Base-by-base conservation (phyloP, 2,113 vertebrate genomes). In the Grallaria varia region DNA sequence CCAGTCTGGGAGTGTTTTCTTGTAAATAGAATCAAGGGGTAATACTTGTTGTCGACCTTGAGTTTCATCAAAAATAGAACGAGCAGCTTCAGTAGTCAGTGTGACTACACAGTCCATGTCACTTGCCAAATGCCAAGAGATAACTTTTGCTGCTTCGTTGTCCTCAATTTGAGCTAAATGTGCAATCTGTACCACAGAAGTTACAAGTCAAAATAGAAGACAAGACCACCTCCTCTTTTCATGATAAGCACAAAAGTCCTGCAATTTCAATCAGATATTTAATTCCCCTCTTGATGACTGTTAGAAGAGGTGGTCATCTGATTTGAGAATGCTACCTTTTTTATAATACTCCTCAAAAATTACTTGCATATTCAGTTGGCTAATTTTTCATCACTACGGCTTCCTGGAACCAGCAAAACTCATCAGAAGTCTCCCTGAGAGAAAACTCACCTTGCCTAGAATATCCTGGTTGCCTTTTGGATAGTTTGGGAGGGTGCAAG, bases 81-180 rank as follows among this genome's bases (percentile, higher is more conserved):
- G 96, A 2, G 99, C 99, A 1, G 98, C 98, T 55, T 91, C 97
- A 2, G 98, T 99, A 8, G 98, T 99, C 67, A 95, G 92, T 31
- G 99, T 99, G 56, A 99, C 97, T 27, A 99, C 98, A 77, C 99
- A 99, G 91, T 99, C 99, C 98, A 99, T 99, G 96, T 99, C 98
- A 12, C 98, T 98, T 9, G 98, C 97, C 85, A 99, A 93, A 60
- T 99, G 98, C 99, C 99, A 99, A 53, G 99, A 99, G 95, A 99
- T 98, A 14, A 99, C 99, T 92, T 98, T 96, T 10, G 99, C 99
- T 3, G 97, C 98, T 71, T 97, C 98, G 0, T 99, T 97, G 53
- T 99, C 98, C 93, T 98, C 96, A 15, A 99, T 98, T 39, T 97
- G 95, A 4, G 99, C 99, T 91, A 99, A 95, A 89, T 99, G 99